Percentiles rank a stretch among this genome's conserved stretches.
Conservation (phyloP, 2,113 vertebrate genomes). For the Dromaius novaehollandiae region DNA sequence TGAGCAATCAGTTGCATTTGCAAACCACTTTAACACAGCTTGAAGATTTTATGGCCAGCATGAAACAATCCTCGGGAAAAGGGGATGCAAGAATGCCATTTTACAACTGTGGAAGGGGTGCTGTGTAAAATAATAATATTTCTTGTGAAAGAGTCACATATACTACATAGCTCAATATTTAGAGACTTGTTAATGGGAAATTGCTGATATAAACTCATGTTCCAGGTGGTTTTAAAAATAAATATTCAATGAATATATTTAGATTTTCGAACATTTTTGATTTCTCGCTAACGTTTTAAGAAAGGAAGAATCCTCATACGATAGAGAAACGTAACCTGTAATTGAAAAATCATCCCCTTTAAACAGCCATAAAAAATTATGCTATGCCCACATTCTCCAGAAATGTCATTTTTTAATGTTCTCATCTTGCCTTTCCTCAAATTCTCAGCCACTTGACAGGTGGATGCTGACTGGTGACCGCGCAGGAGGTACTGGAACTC, state of each 20-base stretch:
- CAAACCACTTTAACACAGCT: slow-evolving; percentile 18
- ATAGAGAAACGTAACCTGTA: neutral
- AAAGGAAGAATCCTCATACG: neutral
- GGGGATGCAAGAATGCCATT: neutral
- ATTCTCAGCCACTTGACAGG: neutral
- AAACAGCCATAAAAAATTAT: neutral
- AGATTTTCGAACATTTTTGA: neutral
- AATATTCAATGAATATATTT: neutral
- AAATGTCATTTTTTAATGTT: slow-evolving; percentile 3
- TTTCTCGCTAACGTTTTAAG: neutral
- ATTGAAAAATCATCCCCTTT: neutral
- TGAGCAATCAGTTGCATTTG: neutral
- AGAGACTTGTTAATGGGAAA: neutral
- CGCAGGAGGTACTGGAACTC: neutral
- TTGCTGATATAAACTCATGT: neutral
- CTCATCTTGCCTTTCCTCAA: neutral
- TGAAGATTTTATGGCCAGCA: slow-evolving; percentile 14
- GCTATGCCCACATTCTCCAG: neutral
- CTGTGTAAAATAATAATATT: neutral
- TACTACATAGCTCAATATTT: neutral
- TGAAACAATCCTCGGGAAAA: neutral
- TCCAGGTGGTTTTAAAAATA: slow-evolving; percentile 10
- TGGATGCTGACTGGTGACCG: slow-evolving; percentile 10
- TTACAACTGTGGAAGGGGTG: neutral
- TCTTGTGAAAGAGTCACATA: neutral